Conservation (phyloP, 2,797 vertebrate species). For the Alosa sapidissima region DNA sequence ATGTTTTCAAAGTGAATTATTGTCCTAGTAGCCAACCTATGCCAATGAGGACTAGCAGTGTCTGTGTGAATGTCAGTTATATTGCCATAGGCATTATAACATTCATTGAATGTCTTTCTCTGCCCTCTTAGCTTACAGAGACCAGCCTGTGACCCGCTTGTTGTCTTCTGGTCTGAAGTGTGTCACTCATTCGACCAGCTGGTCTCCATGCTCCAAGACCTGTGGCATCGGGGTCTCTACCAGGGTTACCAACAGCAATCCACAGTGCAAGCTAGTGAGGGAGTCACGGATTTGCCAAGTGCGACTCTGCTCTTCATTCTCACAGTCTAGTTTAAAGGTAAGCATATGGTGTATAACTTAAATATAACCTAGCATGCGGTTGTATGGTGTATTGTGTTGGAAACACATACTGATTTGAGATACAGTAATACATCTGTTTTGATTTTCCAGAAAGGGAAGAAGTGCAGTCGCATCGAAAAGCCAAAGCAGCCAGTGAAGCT, state of each 20-base stretch:
- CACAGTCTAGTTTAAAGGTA: slow-evolving; percentile 75
- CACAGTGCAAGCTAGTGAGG: slow-evolving; percentile 79
- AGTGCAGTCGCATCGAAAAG: slow-evolving; percentile 79
- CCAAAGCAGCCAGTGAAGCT: slow-evolving; percentile 70
- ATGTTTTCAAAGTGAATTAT: neutral
- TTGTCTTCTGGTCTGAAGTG: slow-evolving; percentile 74
- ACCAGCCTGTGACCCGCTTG: slow-evolving; percentile 60
- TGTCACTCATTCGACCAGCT: slow-evolving; percentile 81
- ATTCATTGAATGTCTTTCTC: neutral
- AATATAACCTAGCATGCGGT: neutral
- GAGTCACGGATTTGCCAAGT: slow-evolving; percentile 87
- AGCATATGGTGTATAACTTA: slow-evolving; percentile 24
- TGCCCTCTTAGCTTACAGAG: slow-evolving; percentile 72
- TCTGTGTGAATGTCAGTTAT: neutral
- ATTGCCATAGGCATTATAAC: neutral
- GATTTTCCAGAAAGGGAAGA: slow-evolving; percentile 78
- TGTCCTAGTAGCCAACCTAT: neutral
- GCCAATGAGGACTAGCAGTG: neutral
- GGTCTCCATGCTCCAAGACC: slow-evolving; percentile 88
- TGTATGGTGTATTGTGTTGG: neutral
- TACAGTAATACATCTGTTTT: neutral
- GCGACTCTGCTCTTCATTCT: slow-evolving; percentile 77
- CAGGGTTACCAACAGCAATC: slow-evolving; percentile 80
- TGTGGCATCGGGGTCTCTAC: slow-evolving; percentile 84
- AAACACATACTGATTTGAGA: neutral